Conservation (phyloP, 2,888 invertebrate genomes). For the Schizaphis graminum region DNA sequence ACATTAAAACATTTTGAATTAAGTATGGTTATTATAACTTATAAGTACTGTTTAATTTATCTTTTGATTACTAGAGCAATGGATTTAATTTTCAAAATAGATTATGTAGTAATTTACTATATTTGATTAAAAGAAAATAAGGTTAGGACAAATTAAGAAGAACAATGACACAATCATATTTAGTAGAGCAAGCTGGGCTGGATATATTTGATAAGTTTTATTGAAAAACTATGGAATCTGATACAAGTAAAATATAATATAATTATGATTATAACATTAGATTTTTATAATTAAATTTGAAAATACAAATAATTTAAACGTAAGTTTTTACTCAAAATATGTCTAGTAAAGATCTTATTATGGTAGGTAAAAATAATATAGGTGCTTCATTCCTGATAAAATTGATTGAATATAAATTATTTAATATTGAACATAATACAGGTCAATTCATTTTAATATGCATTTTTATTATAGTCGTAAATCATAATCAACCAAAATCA, state of each 20-base stretch:
- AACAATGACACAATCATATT: not conserved
- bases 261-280: not conserved
- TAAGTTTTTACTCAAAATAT: not conserved
- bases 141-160: not conserved
- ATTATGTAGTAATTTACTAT: not conserved
- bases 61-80: not conserved
- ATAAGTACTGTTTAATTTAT: not conserved
- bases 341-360: not conserved
- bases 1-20: conserved; percentile 12
- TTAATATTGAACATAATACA: not conserved
- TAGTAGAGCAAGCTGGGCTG: no score
- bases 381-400: not conserved
- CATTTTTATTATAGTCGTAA: not conserved
- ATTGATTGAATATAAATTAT: not conserved
- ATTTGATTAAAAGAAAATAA: not conserved
- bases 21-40: not conserved
- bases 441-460: not conserved
- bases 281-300: not conserved
- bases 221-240: not conserved
- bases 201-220: not conserved
- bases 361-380: not conserved
- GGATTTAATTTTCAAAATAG: not conserved
- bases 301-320: not conserved
- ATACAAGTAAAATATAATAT: not conserved
- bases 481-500: not conserved